Evolutionary conservation across 2,797 vertebrate genomes (phyloP), one percentile per base, ranked within the genome.

Genomic region (Acrossocheilus fasciatus): DNA sequence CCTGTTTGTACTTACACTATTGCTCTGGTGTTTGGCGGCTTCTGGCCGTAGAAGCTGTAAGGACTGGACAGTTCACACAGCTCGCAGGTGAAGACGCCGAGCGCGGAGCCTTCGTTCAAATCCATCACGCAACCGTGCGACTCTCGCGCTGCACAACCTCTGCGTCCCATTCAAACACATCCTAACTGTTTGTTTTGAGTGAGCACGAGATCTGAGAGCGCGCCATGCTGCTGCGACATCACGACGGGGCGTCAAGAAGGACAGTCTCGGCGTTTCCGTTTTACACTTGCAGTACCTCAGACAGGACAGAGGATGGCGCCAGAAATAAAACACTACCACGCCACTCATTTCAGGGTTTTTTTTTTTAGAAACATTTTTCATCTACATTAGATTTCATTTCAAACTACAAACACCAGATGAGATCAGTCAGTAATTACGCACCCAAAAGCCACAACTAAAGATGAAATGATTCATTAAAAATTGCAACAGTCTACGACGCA

Each of bases 21-120:
- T 0, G 93, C 96, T 89, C 89, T 90, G 36, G 96, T 93, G 89
- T 97, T 94, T 0, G 97, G 97, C 30, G 97, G 97, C 86, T 95
- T 98, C 91, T 95, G 95, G 1, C 98, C 97, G 66, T 95, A 94
- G 82, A 97, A 97, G 0, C 87, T 96, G 77, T 95, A 98, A 0
- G 95, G 94, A 47, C 92, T 94, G 1, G 91, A 91, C 75, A 99
- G 89, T 72, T 91, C 94, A 88, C 97, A 99, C 0, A 96, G 86
- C 39, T 96, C 93, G 81, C 97, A 99, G 0, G 87, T 90, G 83
- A 99, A 98, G 43, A 92, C 80, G 30, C 93, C 95, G 91, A 85
- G 90, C 36, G 59, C 86, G 89, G 7, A 9, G 26, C 74, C 76
- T 83, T 83, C 85, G 23, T 9, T 47, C 34, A 57, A 30, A 18